phyloP scores from a whole-genome alignment of 2,113 vertebrate species.

The Oryzias celebensis region DNA sequence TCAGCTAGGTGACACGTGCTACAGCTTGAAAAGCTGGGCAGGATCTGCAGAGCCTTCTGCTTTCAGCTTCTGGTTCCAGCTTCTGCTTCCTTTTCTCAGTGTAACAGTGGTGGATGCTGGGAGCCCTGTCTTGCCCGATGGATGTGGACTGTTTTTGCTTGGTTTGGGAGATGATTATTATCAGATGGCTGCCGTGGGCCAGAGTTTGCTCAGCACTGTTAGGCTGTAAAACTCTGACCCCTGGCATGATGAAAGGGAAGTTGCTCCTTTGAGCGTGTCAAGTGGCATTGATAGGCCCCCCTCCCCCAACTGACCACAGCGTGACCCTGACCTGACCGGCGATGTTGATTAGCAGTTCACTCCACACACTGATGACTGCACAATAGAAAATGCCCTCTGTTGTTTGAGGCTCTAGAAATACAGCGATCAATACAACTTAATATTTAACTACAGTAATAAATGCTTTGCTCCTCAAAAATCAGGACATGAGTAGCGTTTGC shows the following conservation, averaged over 20 bases:
- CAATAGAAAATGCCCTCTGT: constrained; percentile 3
- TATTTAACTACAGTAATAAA: not conserved
- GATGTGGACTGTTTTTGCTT: not conserved
- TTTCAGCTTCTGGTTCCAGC: too few species aligned
- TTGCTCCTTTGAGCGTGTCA: constrained; percentile 75
- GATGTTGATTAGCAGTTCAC: constrained; percentile 46
- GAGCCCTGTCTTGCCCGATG: not conserved
- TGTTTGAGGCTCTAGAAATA: constrained; percentile 13
- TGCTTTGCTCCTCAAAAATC: too few species aligned
- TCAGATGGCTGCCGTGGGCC: constrained; percentile 54
- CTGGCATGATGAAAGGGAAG: constrained; percentile 77
- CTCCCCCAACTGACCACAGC: constrained; percentile 62
- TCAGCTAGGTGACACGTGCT: too few species aligned
- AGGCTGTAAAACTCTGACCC: constrained; percentile 72
- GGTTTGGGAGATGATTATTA: constrained; percentile 51
- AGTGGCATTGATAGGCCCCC: constrained; percentile 49
- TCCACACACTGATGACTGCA: constrained; percentile 16
- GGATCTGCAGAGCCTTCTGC: too few species aligned
- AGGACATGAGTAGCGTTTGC: too few species aligned
- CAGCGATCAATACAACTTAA: not conserved
- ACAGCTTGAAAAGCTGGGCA: too few species aligned
- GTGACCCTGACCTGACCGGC: constrained; percentile 58
- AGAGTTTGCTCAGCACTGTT: constrained; percentile 48
- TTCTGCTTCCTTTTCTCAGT: too few species aligned
- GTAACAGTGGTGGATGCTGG: not conserved